These are phyloP conservation scores for Varecia variegata DNA, from an alignment of 2,797 vertebrate species.

Conservation along the genomic window DNA sequence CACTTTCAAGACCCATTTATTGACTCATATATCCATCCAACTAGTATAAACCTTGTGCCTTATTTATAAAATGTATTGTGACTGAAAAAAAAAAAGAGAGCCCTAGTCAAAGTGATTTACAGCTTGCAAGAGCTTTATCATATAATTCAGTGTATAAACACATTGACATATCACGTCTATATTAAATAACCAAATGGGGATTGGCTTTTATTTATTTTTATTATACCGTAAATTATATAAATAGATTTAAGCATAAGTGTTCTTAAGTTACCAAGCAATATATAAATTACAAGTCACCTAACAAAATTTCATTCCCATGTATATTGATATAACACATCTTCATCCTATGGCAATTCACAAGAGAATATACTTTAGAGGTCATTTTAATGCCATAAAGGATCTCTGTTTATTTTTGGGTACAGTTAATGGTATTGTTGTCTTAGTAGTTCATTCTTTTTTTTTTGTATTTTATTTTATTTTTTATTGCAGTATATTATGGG, in stretches of 20 bases:
- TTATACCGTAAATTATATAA: neutral
- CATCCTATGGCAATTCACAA: neutral
- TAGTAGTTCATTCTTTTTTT: neutral
- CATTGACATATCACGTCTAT: neutral
- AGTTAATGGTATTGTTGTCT: neutral
- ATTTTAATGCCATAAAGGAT: neutral
- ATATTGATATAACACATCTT: neutral
- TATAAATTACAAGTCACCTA: neutral
- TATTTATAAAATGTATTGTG: conserved; percentile 58
- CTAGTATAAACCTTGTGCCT: conserved; percentile 55
- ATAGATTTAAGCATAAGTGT: neutral
- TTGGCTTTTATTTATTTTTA: conserved; percentile 32
- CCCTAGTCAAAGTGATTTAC: conserved; percentile 58
- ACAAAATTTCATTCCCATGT: neutral
- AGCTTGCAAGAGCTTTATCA: conserved; percentile 23
- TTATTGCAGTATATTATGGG: too few relatives aligned
- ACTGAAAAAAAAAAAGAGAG: conserved; percentile 44
- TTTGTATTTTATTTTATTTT: neutral
- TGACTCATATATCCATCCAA: conserved; percentile 54
- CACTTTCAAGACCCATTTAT: conserved; percentile 60
- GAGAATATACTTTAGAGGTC: neutral
- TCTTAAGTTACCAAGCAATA: neutral
- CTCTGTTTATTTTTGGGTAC: neutral
- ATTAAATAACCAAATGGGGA: neutral
- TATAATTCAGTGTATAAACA: conserved; percentile 46